A percentile compares a stretch with the other conserved stretches of the same genome.
phyloP scores from a whole-genome alignment of 2,888 invertebrate species.

The Ypsolopha scabrella region DNA sequence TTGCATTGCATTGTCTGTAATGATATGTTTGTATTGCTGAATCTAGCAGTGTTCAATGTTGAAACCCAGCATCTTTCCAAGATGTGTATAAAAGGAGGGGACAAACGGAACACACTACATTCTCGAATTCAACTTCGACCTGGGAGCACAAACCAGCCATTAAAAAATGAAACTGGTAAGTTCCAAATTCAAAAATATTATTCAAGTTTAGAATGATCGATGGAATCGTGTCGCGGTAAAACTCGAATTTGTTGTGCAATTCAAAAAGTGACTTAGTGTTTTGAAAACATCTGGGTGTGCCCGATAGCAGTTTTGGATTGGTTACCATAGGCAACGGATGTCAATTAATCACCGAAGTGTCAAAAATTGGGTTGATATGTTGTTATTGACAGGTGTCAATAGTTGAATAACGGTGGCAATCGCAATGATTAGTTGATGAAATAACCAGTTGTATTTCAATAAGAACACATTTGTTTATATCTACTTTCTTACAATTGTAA shows the following conservation, averaged over 20 bases:
- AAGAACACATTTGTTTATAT: too few species aligned
- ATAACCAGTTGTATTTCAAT: too few species aligned
- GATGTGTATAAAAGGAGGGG: constrained; percentile 38
- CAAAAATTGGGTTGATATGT: neutral
- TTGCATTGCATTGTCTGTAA: neutral
- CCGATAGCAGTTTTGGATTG: too few species aligned
- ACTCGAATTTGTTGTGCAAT: neutral
- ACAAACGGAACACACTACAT: constrained; percentile 30
- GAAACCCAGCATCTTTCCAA: constrained; percentile 2
- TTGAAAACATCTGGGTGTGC: too few species aligned
- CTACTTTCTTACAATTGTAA: too few species aligned
- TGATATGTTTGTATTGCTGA: neutral
- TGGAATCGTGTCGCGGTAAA: neutral
- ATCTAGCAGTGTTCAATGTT: neutral
- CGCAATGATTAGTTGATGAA: too few species aligned
- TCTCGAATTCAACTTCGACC: constrained; percentile 53
- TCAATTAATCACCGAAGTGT: neutral
- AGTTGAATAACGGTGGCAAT: too few species aligned
- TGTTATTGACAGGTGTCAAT: neutral
- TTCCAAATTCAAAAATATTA: neutral
- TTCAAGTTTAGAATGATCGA: neutral
- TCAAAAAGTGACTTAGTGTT: too few species aligned
- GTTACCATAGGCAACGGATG: too few species aligned
- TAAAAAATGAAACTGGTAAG: constrained; percentile 9
- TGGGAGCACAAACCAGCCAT: constrained; percentile 16